Evolutionary conservation across 1,140 invertebrate species (phyloP).

Genomic region (Vollenhovia emeryi): DNA sequence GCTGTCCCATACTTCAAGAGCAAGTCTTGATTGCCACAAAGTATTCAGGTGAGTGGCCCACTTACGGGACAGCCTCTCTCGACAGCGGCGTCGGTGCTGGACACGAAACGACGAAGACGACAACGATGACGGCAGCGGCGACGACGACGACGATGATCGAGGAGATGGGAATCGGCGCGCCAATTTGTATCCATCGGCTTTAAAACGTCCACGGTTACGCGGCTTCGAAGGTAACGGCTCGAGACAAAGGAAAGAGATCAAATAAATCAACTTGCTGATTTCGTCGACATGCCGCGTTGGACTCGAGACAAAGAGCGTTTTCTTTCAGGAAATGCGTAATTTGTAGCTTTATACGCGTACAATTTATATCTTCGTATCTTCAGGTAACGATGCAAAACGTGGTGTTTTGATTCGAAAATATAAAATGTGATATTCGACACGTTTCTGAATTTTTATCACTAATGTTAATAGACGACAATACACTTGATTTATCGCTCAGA

Average conservation of each 20-base stretch:
- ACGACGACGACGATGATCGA: constrained; percentile 3
- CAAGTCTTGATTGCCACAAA: constrained; percentile 78
- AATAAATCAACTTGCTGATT: not conserved
- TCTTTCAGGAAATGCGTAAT: not conserved
- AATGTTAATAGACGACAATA: not conserved
- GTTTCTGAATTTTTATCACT: not conserved
- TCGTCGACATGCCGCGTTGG: constrained; percentile 1
- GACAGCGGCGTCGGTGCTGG: constrained; percentile 60
- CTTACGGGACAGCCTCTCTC: constrained; percentile 75
- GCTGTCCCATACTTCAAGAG: constrained; percentile 66
- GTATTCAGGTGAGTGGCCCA: constrained; percentile 83
- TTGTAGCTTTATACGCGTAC: not conserved
- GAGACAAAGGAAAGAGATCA: not conserved
- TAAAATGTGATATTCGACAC: not conserved
- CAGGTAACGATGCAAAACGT: not conserved
- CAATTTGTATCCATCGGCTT: constrained; percentile 69
- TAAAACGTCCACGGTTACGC: not conserved
- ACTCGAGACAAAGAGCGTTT: not conserved
- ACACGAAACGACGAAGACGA: constrained; percentile 51
- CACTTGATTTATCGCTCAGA: not conserved
- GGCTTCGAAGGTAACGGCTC: not conserved
- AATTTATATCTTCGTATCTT: constrained; percentile 1
- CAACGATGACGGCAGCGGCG: constrained; percentile 23
- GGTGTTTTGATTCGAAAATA: not conserved
- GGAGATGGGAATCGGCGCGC: constrained; percentile 38